Percentiles rank a stretch among this genome's conserved stretches.
These are phyloP conservation scores for Carollia perspicillata DNA, from an alignment of 2,113 vertebrate genomes.

Conservation along the genomic window DNA sequence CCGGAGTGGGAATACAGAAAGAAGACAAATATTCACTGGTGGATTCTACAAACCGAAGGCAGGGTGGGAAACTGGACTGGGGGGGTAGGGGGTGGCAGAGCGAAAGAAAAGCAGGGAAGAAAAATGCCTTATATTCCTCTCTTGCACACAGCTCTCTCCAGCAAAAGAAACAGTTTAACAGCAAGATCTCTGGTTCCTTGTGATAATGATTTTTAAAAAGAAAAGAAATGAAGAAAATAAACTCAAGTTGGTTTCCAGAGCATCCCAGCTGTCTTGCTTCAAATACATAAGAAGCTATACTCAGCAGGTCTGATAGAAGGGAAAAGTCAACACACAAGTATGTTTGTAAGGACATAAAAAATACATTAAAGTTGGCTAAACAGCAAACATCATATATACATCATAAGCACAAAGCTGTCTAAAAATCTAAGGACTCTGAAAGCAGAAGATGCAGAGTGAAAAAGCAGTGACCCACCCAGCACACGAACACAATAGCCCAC, in stretches of 20 bases:
- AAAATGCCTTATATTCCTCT: neutral
- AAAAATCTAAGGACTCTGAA: neutral
- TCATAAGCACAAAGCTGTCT: neutral
- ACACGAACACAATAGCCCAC: neutral
- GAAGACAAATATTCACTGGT: neutral
- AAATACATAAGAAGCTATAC: neutral
- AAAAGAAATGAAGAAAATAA: neutral
- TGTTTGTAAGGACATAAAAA: neutral
- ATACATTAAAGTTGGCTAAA: neutral
- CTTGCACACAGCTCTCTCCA: neutral
- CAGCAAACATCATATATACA: neutral
- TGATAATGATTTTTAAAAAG: neutral
- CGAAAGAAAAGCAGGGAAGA: neutral
- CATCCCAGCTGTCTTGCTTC: constrained; percentile 19
- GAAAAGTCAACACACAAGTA: neutral
- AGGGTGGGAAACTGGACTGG: neutral
- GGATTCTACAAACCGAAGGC: neutral
- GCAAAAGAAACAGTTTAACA: neutral
- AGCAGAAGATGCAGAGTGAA: neutral
- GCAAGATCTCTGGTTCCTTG: neutral
- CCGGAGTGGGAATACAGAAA: neutral
- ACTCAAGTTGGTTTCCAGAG: neutral
- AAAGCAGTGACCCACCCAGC: neutral
- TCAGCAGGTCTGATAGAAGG: neutral
- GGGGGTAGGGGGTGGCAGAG: neutral